phyloP scores from a whole-genome alignment of 2,888 invertebrate genomes.

The Torymus aiolomorphi region DNA sequence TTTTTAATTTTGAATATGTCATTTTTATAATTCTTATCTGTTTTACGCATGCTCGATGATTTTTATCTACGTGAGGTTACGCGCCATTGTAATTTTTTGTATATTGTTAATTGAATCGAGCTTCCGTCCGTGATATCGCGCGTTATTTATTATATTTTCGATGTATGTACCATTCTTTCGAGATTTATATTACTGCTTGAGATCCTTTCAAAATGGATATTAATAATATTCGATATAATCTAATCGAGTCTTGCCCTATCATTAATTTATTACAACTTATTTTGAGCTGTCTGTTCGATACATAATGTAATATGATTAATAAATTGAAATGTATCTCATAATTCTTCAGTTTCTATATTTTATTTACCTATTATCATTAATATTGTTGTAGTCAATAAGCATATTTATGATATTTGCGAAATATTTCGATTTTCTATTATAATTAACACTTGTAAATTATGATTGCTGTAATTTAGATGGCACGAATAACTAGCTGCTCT shows the following conservation, averaged over 20 bases:
- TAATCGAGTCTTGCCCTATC: neutral
- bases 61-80: constrained; percentile 6
- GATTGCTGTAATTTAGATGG: constrained; percentile 10
- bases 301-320: constrained; percentile 7
- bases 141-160: neutral
- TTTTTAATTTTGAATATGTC: neutral
- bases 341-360: too few relatives aligned
- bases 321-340: neutral
- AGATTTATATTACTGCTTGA: neutral
- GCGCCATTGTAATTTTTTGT: neutral
- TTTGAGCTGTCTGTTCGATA: neutral
- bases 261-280: constrained; percentile 12
- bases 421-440: constrained; percentile 35
- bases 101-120: constrained; percentile 35
- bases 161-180: neutral
- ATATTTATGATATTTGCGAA: neutral
- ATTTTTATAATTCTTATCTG: constrained; percentile 12
- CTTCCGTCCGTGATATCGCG: constrained; percentile 18
- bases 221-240: too few relatives aligned
- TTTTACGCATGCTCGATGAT: neutral
- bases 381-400: too few relatives aligned
- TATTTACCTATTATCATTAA: too few relatives aligned
- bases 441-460: constrained; percentile 2
- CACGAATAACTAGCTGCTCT: too few relatives aligned
- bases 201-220: neutral